Conservation (phyloP, 2,888 invertebrate genomes). For the Netelia fuscicornis region DNA sequence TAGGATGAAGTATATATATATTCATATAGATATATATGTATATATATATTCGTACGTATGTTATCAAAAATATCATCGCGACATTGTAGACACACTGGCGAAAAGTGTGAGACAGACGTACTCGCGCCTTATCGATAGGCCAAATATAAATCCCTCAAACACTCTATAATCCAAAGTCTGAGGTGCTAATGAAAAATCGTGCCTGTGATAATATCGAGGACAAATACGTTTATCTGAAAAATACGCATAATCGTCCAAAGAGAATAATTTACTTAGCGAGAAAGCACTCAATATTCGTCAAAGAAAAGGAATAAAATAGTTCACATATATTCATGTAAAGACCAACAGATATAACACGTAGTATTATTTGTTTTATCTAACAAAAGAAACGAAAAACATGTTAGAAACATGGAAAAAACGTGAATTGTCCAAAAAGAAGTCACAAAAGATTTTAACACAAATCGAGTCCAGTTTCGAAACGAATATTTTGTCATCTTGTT, state of each 20-base stretch:
- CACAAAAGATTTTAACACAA: background rate
- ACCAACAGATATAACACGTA: background rate
- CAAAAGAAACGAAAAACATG: no score
- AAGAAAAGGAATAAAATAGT: background rate
- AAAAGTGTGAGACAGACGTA: background rate
- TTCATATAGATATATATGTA: background rate
- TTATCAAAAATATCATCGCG: background rate
- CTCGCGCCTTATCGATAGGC: background rate
- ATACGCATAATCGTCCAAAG: background rate
- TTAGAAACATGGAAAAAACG: background rate
- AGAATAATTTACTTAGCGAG: slow-evolving; percentile 19
- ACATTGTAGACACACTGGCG: background rate
- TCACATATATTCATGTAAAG: background rate
- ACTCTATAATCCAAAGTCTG: slow-evolving; percentile 38
- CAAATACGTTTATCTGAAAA: slow-evolving; percentile 1
- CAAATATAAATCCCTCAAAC: slow-evolving; percentile 28
- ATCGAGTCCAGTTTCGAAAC: background rate
- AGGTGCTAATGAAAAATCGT: slow-evolving; percentile 48
- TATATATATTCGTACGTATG: background rate
- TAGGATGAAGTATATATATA: background rate
- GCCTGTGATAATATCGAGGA: slow-evolving; percentile 62
- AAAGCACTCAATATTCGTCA: slow-evolving; percentile 35
- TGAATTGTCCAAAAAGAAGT: background rate
- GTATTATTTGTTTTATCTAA: no score
- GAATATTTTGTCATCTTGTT: background rate